Evolutionary conservation across 2,113 vertebrate genomes (phyloP).

Genomic region (Perognathus longimembris): DNA sequence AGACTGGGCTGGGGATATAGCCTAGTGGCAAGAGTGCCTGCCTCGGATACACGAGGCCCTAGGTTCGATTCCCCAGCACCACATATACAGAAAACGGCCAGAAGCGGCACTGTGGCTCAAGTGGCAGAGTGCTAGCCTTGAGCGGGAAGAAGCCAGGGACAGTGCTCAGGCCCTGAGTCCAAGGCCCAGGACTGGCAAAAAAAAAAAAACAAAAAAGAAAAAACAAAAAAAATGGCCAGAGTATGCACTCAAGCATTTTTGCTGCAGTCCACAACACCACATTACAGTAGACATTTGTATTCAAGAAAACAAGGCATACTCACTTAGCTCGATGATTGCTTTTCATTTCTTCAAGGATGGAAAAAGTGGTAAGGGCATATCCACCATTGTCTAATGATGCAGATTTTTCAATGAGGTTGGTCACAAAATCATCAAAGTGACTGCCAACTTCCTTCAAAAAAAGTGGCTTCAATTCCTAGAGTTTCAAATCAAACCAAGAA

Average conservation of each 20-base stretch:
- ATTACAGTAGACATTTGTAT: not conserved
- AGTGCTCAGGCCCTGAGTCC: too few relatives aligned
- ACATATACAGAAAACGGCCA: too few relatives aligned
- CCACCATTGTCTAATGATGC: conserved; percentile 87
- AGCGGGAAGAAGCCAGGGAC: too few relatives aligned
- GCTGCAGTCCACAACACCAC: not conserved
- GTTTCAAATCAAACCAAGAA: conserved; percentile 55
- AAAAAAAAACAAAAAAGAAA: too few relatives aligned
- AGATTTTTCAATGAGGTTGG: conserved; percentile 93
- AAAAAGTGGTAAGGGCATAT: conserved; percentile 85
- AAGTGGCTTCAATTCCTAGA: conserved; percentile 92
- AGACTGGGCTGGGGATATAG: too few relatives aligned
- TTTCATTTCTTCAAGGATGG: conserved; percentile 86
- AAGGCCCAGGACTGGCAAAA: too few relatives aligned
- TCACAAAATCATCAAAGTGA: conserved; percentile 94
- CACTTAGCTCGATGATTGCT: conserved; percentile 90
- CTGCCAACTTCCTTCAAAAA: conserved; percentile 94
- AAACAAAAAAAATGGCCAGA: not conserved
- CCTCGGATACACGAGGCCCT: too few relatives aligned
- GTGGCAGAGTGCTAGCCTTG: too few relatives aligned
- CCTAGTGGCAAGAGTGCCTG: too few relatives aligned
- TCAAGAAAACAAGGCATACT: conserved; percentile 41
- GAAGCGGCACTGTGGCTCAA: too few relatives aligned
- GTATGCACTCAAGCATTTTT: not conserved
- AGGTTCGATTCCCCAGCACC: too few relatives aligned